Evolutionary conservation across 2,888 invertebrate genomes (phyloP).

Genomic region (Scaptomyza tumidula): DNA sequence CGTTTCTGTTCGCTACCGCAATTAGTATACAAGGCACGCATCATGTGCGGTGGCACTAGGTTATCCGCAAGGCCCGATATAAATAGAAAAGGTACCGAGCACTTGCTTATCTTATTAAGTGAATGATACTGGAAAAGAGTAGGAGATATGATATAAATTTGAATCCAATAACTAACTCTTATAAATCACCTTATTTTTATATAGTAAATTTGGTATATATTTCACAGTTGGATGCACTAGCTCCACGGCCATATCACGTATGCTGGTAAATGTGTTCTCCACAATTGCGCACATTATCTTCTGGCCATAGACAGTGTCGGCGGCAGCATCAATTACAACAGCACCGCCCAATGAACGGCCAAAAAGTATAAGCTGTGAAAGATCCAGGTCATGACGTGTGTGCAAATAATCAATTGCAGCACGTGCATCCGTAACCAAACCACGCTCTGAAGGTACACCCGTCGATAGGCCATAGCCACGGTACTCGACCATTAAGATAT

Average conservation of each 20-base stretch:
- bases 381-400: conserved; percentile 92
- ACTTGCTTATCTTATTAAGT: conserved; percentile 89
- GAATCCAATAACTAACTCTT: not conserved
- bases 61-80: conserved; percentile 94
- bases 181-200: conserved; percentile 93
- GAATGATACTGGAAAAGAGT: conserved; percentile 88
- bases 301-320: conserved; percentile 90
- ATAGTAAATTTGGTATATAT: conserved; percentile 92
- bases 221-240: conserved; percentile 88
- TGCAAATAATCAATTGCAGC: conserved; percentile 94
- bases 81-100: conserved; percentile 92
- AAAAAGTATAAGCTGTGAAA: conserved; percentile 93
- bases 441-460: conserved; percentile 94
- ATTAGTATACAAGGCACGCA: conserved; percentile 90
- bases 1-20: conserved; percentile 92
- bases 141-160: not conserved
- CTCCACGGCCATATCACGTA: conserved; percentile 95
- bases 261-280: conserved; percentile 97
- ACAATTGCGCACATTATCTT: conserved; percentile 94
- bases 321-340: conserved; percentile 94
- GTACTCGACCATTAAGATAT: conserved; percentile 96
- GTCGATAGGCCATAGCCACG: conserved; percentile 97
- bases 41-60: conserved; percentile 96
- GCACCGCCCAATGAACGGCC: conserved; percentile 95
- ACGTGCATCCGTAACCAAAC: conserved; percentile 94